Evolutionary conservation across 37 sponge, comb jelly and placozoan genomes (phyloP).

Genomic region (Halichondria panicea): DNA sequence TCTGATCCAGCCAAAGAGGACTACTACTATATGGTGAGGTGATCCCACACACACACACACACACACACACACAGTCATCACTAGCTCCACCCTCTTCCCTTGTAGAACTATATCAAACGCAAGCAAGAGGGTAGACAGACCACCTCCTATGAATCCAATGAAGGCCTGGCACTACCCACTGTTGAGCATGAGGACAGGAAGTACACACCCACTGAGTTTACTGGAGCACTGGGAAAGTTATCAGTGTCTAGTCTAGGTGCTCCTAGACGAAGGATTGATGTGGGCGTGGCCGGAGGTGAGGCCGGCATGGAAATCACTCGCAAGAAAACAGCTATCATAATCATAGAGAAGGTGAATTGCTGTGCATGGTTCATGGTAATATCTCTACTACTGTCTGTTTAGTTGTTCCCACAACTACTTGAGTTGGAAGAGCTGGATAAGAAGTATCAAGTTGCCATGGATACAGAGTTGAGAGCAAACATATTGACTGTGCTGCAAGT

Average conservation of each 20-base stretch:
- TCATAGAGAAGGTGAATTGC: constrained; percentile 47
- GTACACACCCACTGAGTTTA: constrained; percentile 37
- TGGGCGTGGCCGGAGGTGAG: neutral
- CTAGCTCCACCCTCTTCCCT: neutral
- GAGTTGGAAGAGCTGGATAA: too few species aligned
- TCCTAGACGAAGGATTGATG: constrained; percentile 63
- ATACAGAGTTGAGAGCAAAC: too few species aligned
- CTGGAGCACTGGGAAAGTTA: constrained; percentile 61
- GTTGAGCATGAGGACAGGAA: constrained; percentile 1
- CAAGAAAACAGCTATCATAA: constrained; percentile 18
- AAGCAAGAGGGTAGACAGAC: neutral
- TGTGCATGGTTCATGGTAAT: neutral
- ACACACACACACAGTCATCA: neutral
- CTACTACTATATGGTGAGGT: constrained; percentile 85
- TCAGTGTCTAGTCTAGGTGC: constrained; percentile 34
- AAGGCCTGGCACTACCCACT: neutral
- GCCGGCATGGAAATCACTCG: neutral
- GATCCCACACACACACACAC: neutral
- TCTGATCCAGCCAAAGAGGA: constrained; percentile 74
- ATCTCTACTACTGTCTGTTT: neutral
- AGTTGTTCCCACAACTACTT: too few species aligned
- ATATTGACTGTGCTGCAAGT: too few species aligned
- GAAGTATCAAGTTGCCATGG: too few species aligned
- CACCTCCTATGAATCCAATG: neutral
- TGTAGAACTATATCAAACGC: neutral